Evolutionary conservation across 2,797 vertebrate species (phyloP), one percentile per base, ranked within the genome.

Genomic region (Mormyrus proboscirostris): DNA sequence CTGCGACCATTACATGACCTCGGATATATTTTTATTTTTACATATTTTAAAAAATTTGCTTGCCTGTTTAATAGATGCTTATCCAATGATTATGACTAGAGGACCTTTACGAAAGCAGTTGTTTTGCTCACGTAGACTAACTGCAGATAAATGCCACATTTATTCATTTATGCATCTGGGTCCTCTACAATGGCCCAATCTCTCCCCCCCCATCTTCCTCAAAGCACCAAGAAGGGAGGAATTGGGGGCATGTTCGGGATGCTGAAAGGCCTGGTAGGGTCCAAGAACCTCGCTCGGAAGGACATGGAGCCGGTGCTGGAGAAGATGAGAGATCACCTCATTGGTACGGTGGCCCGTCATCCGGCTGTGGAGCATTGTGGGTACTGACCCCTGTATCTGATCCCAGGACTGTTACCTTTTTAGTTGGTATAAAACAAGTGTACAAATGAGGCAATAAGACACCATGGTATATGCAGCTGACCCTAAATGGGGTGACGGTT

Each of bases 231-330:
- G 95, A 98, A 97, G 88, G 82, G 92, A 1, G 94, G 96, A 29
- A 96, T 99, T 83, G 98, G 98, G 16, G 98, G 98, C 51, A 98
- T 99, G 98, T 98, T 99, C 92, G 98, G 98, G 88, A 99, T 99
- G 98, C 95, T 99, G 92, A 99, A 98, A 93, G 98, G 98, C 53
- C 96, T 99, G 88, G 99, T 99, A 93, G 98, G 98, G 84, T 98
- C 98, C 62, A 99, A 99, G 95, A 99, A 96, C 92, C 94, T 99
- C 91, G 96, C 94, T 3, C 93, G 93, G n/a, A 96, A 96, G 47
- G 97, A 99, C 95, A 99, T 99, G 98, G 97, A 98, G 57, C 95
- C 98, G 0, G 97, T 98, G 5, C 94, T 99, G 94, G 99, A 99
- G 89, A 99, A 98, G 95, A 99, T 99, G 98, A 99, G 93, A 90